Base-by-base conservation (phyloP, 2,797 vertebrate genomes). In the Toxotes lorentzi region DNA sequence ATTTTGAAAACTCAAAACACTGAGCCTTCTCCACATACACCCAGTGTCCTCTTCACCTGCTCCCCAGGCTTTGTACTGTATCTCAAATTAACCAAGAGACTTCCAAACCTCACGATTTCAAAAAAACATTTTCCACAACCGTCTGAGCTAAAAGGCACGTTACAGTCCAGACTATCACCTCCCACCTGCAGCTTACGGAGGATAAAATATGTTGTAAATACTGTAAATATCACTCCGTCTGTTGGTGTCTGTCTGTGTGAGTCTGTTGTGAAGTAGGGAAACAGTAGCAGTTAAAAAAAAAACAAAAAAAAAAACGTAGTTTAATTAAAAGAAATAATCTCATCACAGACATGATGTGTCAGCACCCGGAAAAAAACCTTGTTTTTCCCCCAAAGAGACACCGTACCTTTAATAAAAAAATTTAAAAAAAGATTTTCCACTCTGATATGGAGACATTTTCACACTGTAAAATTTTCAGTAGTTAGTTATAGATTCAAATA, bases 191-290 rank as follows among this genome's bases (percentile, higher is more conserved):
- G 69, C 48, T 40, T 17, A 35, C 8, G 32, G 81, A 70, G 80
- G 81, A 75, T 2, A 19, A 48, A 24, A 64, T 9, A 16, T 19
- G 24, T 3, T 91, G 90, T 91, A 88, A 54, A 92, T 91, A 81
- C 30, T 93, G 90, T 93, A 90, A 65, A 91, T 91, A 89, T 14
- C 5, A 66, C 56, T 67, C 60, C 32, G 84, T 86, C 51, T 59
- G 81, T 90, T 63, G 47, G 51, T 84, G 81, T 91, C 24, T 78
- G 88, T 90, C 51, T 72, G 82, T 92, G 90, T 84, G 79, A 73
- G 85, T 91, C 88, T 14, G 70, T 91, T 23, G 86, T 92, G 85
- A 86, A 74, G 85, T 93, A 92, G 91, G 88, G 50, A 89, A 90
- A 91, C 76, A 27, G 85, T 91, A 93, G 89, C 80, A 90, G 67